A percentile compares a stretch with the other conserved stretches of the same genome.
phyloP scores from a whole-genome alignment of 2,888 invertebrate genomes.

The Heterodera filipjevi region DNA sequence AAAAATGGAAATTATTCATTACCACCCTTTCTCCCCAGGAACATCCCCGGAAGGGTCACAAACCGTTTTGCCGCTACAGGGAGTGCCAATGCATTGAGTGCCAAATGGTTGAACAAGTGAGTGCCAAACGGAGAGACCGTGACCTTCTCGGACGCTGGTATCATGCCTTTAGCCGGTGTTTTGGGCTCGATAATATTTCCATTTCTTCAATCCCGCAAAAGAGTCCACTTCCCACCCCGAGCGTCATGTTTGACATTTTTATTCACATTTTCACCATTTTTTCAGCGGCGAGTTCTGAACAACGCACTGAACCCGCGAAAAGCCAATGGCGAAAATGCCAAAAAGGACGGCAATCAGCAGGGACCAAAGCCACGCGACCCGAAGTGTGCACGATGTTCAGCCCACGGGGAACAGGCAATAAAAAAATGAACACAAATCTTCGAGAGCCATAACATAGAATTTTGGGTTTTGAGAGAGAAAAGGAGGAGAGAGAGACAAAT shows the following conservation, averaged over 20 bases:
- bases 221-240: too few relatives aligned
- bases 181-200: too few relatives aligned
- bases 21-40: constrained; percentile 24
- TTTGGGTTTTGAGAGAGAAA: too few relatives aligned
- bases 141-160: neutral
- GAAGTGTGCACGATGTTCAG: constrained; percentile 62
- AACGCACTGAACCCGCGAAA: constrained; percentile 53
- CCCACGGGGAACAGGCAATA: constrained; percentile 54
- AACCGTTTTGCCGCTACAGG: constrained; percentile 57
- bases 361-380: constrained; percentile 54
- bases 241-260: too few relatives aligned
- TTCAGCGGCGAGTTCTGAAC: constrained; percentile 56
- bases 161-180: too few relatives aligned
- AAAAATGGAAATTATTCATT: neutral
- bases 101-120: constrained; percentile 58
- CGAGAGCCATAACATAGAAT: too few relatives aligned
- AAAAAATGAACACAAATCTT: too few relatives aligned
- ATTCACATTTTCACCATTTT: neutral
- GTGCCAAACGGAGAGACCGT: neutral
- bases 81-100: constrained; percentile 56
- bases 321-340: constrained; percentile 13
- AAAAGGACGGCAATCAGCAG: constrained; percentile 1
- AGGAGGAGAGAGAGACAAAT: too few relatives aligned
- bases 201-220: too few relatives aligned
- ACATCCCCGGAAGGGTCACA: constrained; percentile 63